Evolutionary conservation across 1,140 invertebrate species (phyloP), one percentile per base, ranked within the genome.

Genomic region (Cydia fagiglandana): DNA sequence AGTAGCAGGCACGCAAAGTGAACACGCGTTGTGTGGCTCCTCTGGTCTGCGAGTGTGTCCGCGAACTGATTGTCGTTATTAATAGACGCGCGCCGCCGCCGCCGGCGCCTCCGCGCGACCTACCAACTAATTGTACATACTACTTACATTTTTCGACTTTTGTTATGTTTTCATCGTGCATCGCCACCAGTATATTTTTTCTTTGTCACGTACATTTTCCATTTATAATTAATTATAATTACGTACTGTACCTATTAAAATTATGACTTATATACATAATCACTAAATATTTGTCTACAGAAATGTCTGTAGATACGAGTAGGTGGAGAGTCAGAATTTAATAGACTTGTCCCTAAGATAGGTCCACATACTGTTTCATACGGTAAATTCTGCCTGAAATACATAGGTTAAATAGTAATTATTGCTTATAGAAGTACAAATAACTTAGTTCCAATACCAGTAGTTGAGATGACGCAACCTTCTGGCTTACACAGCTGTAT

Each of bases 11-110:
- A n/a, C n/a, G n/a, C n/a, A n/a, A n/a, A n/a, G n/a, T n/a, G n/a
- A n/a, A n/a, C n/a, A n/a, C 17, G 53, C 53, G 53, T 17, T 61
- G 17, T 61, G 53, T n/a, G 20, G 20, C 56, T 6, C 9, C 17
- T 61, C 9, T 2, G 56, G 7, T 15, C 7, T 47, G 50, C 2
- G 15, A 9, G 6, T 20, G 17, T 20, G 53, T 20, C 0, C 53
- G 56, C 56, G 56, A 10, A 61, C 56, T 61, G 20, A 61, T 61
- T 20, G 56, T 61, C 56, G 17, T 24, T 61, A 61, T 61, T 61
- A 61, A 61, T 61, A 61, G 56, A 61, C 17, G 56, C 20, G 56
- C 17, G 56, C 56, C 9, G 56, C 15, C 56, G 15, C 50, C n/a
- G 50, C n/a, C 13, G 45, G 34, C 10, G 45, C 45, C 45, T 10